Conservation (phyloP, 2,797 vertebrate species). For the Dicrostonyx torquatus region DNA sequence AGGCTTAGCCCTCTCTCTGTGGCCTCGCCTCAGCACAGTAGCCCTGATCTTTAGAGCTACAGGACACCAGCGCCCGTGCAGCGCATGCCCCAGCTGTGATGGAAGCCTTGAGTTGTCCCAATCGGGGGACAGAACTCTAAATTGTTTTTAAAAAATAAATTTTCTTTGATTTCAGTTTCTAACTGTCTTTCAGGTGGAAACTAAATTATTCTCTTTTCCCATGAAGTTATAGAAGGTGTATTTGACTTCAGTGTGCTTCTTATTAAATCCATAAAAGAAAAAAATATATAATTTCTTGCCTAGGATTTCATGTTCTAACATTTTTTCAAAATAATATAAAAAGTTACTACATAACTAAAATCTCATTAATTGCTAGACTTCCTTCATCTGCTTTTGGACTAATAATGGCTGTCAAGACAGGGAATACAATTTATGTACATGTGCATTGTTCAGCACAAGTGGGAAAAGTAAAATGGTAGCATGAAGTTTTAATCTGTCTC, state of each 20-base stretch:
- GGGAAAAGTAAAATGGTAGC: not conserved
- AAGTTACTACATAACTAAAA: conserved; percentile 12
- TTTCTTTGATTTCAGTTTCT: not conserved
- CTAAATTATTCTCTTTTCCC: conserved; percentile 42
- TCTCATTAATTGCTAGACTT: not conserved
- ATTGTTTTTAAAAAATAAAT: not conserved
- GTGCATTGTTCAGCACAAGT: not conserved
- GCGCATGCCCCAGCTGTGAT: not conserved
- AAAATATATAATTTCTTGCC: not conserved
- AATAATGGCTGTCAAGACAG: not conserved
- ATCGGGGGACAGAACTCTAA: not conserved
- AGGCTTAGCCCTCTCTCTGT: not conserved
- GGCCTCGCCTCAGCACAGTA: not conserved
- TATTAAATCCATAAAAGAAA: not conserved
- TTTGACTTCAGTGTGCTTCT: conserved; percentile 19
- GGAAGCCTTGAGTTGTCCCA: not conserved
- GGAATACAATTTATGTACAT: conserved; percentile 4
- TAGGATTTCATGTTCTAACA: conserved; percentile 16
- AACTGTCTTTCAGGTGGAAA: conserved; percentile 42
- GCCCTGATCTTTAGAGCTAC: not conserved
- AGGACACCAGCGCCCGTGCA: not conserved
- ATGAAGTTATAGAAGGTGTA: conserved; percentile 22
- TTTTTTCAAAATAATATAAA: conserved; percentile 26
- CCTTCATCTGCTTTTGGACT: not conserved
- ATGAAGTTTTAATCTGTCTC: conserved; percentile 34